Conservation (phyloP, 2,113 vertebrate species). For the Mastomys coucha region DNA sequence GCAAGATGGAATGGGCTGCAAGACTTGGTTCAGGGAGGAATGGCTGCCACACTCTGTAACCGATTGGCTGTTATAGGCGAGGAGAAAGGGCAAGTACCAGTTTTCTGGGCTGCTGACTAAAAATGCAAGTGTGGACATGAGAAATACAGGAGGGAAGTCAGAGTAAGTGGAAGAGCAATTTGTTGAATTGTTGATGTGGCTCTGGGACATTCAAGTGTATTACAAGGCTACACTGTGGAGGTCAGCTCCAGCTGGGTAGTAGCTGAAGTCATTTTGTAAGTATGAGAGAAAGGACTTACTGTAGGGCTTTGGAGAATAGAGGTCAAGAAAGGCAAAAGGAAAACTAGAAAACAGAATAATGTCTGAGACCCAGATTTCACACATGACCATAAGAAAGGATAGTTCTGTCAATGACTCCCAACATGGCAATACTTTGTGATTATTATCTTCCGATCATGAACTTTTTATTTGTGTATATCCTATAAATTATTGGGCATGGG, state of each 20-base stretch:
- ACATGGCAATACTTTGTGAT: not conserved
- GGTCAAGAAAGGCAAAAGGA: not conserved
- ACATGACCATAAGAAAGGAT: not conserved
- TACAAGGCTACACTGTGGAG: not conserved
- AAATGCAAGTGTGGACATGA: not conserved
- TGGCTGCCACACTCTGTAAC: not conserved
- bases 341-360: not conserved
- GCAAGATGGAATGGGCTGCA: no score
- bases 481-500: not conserved
- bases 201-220: not conserved
- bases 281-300: not conserved
- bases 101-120: not conserved
- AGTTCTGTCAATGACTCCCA: not conserved
- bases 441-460: not conserved
- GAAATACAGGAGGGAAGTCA: not conserved
- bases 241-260: no score
- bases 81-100: not conserved
- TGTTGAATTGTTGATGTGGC: not conserved
- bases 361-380: not conserved
- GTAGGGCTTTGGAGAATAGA: not conserved
- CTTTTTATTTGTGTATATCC: not conserved
- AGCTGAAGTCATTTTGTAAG: not conserved
- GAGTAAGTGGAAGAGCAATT: not conserved
- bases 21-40: not conserved
- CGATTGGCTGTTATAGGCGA: not conserved